These are phyloP conservation scores for Orthonyx spaldingii DNA, from an alignment of 2,113 vertebrate genomes.

Conservation along the genomic window DNA sequence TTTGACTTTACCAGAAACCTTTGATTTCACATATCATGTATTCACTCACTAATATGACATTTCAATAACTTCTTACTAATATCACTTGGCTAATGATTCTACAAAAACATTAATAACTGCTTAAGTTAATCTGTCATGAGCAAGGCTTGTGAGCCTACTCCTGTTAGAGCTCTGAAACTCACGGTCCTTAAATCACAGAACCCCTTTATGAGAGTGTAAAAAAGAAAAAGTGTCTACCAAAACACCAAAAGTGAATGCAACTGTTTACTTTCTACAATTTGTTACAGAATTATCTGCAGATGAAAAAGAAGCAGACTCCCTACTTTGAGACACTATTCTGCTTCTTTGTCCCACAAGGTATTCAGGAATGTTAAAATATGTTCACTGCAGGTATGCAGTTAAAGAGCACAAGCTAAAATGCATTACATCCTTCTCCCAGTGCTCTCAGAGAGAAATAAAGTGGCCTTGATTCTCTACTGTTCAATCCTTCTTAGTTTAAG, in stretches of 20 bases:
- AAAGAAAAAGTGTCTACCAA: neutral
- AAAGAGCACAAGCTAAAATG: neutral
- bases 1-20: neutral
- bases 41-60: neutral
- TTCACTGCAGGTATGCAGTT: neutral
- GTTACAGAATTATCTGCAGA: neutral
- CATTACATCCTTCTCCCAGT: neutral
- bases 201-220: neutral
- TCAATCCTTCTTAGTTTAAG: constrained; percentile 49
- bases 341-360: neutral
- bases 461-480: constrained; percentile 18
- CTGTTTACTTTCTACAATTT: neutral
- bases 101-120: neutral
- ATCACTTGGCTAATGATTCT: neutral
- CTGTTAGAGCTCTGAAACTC: neutral
- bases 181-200: neutral
- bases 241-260: neutral
- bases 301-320: neutral
- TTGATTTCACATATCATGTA: neutral
- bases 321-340: neutral
- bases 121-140: neutral
- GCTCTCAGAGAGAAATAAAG: neutral
- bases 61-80: neutral
- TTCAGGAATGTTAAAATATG: neutral
- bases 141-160: neutral